Conservation (phyloP, 2,113 vertebrate species). For the Chaenocephalus aceratus region DNA sequence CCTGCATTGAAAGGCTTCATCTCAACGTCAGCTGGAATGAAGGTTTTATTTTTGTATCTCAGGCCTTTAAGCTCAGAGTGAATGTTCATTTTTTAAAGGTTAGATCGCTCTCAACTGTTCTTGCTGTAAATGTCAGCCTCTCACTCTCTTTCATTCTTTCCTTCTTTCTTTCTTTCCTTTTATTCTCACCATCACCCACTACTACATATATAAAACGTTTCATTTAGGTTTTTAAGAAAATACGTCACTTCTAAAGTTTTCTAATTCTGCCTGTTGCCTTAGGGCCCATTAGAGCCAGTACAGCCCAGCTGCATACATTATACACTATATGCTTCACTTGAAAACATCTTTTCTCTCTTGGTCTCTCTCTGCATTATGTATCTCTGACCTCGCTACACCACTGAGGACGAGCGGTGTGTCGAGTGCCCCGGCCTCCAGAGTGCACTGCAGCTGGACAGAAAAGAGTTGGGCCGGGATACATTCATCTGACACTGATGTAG, state of each 20-base stretch:
- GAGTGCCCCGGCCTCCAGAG: constrained; percentile 15
- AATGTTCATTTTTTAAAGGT: constrained; percentile 71
- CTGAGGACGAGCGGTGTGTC: constrained; percentile 25
- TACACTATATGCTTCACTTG: constrained; percentile 45
- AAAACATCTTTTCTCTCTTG: constrained; percentile 26
- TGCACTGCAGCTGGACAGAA: constrained; percentile 19
- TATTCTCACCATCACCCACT: not conserved
- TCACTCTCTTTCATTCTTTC: constrained; percentile 10
- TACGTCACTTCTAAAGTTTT: constrained; percentile 63
- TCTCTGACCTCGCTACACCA: constrained; percentile 43
- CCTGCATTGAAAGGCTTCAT: constrained; percentile 20
- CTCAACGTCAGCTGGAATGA: constrained; percentile 26
- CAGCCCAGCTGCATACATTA: constrained; percentile 66
- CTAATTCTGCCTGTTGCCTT: constrained; percentile 51
- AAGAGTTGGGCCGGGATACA: constrained; percentile 17
- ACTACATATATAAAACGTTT: constrained; percentile 50
- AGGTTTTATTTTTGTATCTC: constrained; percentile 52
- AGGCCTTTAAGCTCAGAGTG: constrained; percentile 47
- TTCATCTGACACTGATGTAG: constrained; percentile 25
- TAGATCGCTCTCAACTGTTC: constrained; percentile 68
- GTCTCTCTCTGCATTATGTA: constrained; percentile 56
- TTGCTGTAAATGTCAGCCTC: constrained; percentile 68
- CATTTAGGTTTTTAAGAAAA: constrained; percentile 65
- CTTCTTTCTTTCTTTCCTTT: not conserved
- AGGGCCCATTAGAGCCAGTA: constrained; percentile 32